phyloP scores from a whole-genome alignment of 2,888 invertebrate genomes.

The Rapana venosa region DNA sequence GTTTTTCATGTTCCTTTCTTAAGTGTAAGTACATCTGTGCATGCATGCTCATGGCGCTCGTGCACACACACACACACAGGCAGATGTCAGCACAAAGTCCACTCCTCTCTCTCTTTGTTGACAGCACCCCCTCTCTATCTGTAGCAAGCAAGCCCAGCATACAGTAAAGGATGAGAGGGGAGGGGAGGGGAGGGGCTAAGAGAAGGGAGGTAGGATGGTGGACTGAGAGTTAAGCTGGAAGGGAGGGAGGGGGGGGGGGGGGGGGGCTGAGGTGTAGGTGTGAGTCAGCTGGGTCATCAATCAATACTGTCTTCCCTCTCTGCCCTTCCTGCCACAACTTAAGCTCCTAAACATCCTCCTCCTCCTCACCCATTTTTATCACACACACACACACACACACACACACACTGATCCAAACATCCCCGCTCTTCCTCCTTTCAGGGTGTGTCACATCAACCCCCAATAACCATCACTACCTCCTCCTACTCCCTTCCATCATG shows the following conservation, averaged over 20 bases:
- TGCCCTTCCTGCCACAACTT: slow-evolving; percentile 20
- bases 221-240: not conserved
- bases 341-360: slow-evolving; percentile 11
- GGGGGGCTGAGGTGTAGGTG: not conserved
- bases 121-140: too few species aligned
- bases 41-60: too few species aligned
- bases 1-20: too few species aligned
- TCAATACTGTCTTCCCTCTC: not conserved
- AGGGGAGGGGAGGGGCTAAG: not conserved
- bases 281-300: slow-evolving; percentile 19
- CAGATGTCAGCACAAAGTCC: not conserved
- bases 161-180: not conserved
- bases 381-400: too few species aligned
- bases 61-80: not conserved
- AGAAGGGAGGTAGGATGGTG: not conserved
- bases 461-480: not conserved
- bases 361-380: not conserved
- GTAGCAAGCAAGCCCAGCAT: too few species aligned
- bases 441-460: not conserved
- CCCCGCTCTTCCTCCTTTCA: not conserved
- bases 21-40: too few species aligned
- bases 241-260: not conserved
- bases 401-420: not conserved
- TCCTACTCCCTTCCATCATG: not conserved
- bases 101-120: not conserved